These are phyloP conservation scores for Nephrocerus scutellatus DNA, from an alignment of 2,888 invertebrate species.

Conservation along the genomic window DNA sequence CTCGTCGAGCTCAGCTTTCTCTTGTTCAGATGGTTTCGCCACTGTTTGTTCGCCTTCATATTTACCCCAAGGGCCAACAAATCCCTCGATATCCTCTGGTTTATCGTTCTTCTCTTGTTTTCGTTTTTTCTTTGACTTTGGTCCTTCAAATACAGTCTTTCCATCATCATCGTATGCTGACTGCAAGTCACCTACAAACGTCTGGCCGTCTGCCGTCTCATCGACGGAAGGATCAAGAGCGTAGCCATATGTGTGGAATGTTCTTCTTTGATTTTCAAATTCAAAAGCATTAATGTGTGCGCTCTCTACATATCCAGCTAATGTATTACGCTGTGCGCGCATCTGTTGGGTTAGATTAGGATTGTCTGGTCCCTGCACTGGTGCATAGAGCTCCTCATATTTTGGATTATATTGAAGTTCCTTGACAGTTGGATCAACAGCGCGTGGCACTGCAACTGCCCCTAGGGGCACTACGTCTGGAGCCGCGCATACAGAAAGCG, in stretches of 20 bases:
- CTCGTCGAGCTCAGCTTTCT: conserved; percentile 90
- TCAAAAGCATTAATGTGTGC: conserved; percentile 95
- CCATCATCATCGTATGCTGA: conserved; percentile 67
- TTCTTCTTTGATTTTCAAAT: conserved; percentile 92
- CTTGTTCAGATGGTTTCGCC: conserved; percentile 86
- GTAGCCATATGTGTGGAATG: conserved; percentile 91
- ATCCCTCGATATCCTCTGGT: conserved; percentile 88
- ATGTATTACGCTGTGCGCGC: conserved; percentile 77
- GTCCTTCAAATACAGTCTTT: conserved; percentile 86
- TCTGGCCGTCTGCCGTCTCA: conserved; percentile 48
- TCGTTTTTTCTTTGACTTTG: conserved; percentile 65
- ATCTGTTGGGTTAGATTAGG: conserved; percentile 89
- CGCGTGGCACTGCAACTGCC: conserved; percentile 60
- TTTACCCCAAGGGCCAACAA: conserved; percentile 96
- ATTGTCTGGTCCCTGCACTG: conserved; percentile 85
- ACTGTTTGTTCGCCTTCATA: conserved; percentile 83
- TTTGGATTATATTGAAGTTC: conserved; percentile 88
- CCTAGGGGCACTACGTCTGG: conserved; percentile 77
- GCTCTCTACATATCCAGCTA: conserved; percentile 90
- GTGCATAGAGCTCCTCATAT: conserved; percentile 90
- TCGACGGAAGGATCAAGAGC: conserved; percentile 90
- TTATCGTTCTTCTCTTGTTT: conserved; percentile 84
- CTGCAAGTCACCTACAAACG: conserved; percentile 55
- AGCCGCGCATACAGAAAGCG: conserved; percentile 69
- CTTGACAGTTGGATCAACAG: conserved; percentile 71